phyloP scores from a whole-genome alignment of 64 coral and sea anemone genomes.

The Porites australiensis region DNA sequence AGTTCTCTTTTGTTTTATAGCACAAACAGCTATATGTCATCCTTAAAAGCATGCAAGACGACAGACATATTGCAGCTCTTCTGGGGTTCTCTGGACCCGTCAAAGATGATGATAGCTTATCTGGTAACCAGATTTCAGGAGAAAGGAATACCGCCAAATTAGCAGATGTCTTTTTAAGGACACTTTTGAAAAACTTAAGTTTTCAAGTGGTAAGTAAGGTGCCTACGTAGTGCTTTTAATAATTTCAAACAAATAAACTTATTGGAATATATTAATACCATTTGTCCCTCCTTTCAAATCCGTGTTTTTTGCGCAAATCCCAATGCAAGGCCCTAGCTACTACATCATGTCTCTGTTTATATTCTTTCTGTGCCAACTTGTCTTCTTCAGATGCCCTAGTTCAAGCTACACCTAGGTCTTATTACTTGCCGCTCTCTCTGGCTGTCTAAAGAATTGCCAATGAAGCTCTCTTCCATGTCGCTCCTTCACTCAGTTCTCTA shows the following conservation, averaged over 20 bases:
- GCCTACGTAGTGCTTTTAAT: background rate
- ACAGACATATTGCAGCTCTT: constrained; percentile 85
- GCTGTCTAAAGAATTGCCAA: background rate
- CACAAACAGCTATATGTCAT: constrained; percentile 93
- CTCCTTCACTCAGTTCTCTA: background rate
- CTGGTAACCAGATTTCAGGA: background rate
- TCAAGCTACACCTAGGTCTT: constrained; percentile 12
- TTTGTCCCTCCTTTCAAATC: too few relatives aligned
- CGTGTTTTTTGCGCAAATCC: too few relatives aligned
- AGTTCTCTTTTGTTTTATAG: constrained; percentile 1
- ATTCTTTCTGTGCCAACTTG: too few relatives aligned
- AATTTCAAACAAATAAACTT: background rate
- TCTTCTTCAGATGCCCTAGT: background rate
- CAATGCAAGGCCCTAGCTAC: too few relatives aligned
- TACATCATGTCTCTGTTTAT: too few relatives aligned
- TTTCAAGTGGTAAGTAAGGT: constrained; percentile 80
- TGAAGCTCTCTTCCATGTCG: background rate
- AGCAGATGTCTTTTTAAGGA: constrained; percentile 86
- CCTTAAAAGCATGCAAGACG: constrained; percentile 92
- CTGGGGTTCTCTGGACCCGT: constrained; percentile 67
- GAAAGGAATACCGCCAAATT: constrained; percentile 48
- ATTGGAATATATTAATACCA: too few relatives aligned
- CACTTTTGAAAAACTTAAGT: constrained; percentile 78
- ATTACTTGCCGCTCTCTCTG: background rate
- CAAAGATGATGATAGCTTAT: constrained; percentile 21